Conservation (phyloP, 1,140 invertebrate genomes). For the Nasonia longicornis region DNA sequence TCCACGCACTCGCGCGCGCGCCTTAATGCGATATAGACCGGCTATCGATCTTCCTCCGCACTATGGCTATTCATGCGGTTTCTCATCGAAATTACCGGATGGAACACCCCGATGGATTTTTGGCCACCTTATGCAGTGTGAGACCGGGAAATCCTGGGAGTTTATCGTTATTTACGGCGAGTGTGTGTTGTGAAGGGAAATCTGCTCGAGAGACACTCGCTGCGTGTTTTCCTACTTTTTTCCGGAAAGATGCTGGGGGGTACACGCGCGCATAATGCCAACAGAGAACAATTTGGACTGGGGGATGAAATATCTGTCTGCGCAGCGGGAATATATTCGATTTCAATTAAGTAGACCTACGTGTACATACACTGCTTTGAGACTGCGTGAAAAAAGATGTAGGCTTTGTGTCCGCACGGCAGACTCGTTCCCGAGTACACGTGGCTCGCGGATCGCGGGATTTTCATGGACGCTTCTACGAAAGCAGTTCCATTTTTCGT, state of each 20-base stretch:
- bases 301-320: background rate
- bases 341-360: background rate
- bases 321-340: background rate
- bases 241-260: background rate
- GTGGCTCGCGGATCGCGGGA: too few relatives aligned
- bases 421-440: too few relatives aligned
- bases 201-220: background rate
- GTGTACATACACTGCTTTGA: background rate
- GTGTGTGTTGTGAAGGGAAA: background rate
- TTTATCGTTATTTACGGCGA: conserved; percentile 10
- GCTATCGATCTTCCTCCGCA: conserved; percentile 34
- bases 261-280: background rate
- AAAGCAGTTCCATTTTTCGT: too few relatives aligned
- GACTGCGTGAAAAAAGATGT: too few relatives aligned
- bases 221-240: background rate
- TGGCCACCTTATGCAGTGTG: background rate
- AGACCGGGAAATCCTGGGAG: background rate
- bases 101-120: background rate
- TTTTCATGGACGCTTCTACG: too few relatives aligned
- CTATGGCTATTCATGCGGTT: conserved; percentile 3
- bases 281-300: background rate
- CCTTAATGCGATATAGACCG: conserved; percentile 35
- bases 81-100: conserved; percentile 29
- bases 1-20: background rate
- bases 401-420: too few relatives aligned